Percentiles rank a stretch among this genome's conserved stretches.
Conservation (phyloP, 2,113 vertebrate genomes). For the Bubo blakistoni region DNA sequence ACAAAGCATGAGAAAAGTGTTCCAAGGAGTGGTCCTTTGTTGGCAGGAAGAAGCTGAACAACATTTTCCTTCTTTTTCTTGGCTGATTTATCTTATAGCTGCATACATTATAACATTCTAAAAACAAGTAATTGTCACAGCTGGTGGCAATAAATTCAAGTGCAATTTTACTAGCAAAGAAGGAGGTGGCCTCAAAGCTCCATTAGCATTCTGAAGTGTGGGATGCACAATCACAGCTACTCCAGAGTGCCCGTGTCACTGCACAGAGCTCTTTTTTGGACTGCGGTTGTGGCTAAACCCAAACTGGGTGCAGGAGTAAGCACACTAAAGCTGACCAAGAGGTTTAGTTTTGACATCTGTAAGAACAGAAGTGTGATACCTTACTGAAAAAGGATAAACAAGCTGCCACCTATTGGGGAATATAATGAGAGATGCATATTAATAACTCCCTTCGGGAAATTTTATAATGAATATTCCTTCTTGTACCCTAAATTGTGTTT, state of each 20-base stretch:
- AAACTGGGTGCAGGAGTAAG: neutral
- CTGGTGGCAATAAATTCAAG: neutral
- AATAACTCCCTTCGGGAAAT: neutral
- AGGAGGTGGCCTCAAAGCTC: neutral
- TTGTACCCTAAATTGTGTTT: neutral
- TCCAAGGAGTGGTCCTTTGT: neutral
- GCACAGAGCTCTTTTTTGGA: neutral
- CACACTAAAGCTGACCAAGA: neutral
- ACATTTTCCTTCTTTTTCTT: neutral
- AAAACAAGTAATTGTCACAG: neutral
- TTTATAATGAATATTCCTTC: neutral
- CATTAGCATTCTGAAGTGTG: neutral
- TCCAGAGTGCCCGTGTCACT: fast-evolving
- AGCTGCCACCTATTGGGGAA: neutral
- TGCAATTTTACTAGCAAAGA: neutral
- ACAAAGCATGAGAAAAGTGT: neutral
- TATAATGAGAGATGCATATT: neutral
- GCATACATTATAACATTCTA: neutral
- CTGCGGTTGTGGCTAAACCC: neutral
- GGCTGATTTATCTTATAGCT: neutral
- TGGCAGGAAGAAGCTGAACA: neutral
- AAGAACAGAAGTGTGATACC: neutral
- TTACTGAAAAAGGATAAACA: neutral
- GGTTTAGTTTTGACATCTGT: neutral
- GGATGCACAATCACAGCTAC: neutral